These are phyloP conservation scores for Nannoperca australis DNA, from an alignment of 2,797 vertebrate genomes.

Conservation along the genomic window DNA sequence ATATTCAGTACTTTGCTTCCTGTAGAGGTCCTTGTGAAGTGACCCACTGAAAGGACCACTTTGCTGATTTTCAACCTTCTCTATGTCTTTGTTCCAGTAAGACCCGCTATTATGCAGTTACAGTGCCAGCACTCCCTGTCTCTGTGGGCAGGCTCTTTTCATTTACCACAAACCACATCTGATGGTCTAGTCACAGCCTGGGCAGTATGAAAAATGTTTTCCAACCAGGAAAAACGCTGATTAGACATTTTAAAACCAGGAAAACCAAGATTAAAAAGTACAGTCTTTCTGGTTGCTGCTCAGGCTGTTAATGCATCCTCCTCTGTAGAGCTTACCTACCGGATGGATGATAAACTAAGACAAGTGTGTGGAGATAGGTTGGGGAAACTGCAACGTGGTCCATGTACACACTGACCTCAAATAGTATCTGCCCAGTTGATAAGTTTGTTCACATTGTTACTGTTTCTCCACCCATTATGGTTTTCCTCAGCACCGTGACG, in stretches of 20 bases:
- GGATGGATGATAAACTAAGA: not conserved
- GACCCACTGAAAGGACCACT: constrained; percentile 20
- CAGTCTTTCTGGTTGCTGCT: constrained; percentile 12
- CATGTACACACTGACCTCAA: not conserved
- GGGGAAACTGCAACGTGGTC: constrained; percentile 27
- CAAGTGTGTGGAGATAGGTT: constrained; percentile 10
- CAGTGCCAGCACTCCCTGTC: constrained; percentile 2
- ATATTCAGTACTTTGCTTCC: not conserved
- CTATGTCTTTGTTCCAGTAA: not conserved
- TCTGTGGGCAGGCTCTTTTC: constrained; percentile 12
- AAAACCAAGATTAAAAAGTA: not conserved
- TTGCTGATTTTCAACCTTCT: constrained; percentile 47
- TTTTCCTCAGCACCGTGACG: constrained; percentile 90
- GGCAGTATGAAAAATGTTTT: not conserved
- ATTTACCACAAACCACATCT: constrained; percentile 28
- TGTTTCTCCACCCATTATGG: not conserved
- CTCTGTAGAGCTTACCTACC: not conserved
- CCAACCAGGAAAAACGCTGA: not conserved
- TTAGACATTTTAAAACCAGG: constrained; percentile 2
- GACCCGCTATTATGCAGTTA: not conserved
- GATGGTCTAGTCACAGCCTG: constrained; percentile 19
- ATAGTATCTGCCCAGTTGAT: not conserved
- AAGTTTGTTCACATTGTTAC: not conserved
- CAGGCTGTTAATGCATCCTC: constrained; percentile 7
- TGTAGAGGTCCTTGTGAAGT: constrained; percentile 22